Percentiles rank a stretch among this genome's conserved stretches.
Conservation (phyloP, 1,140 invertebrate genomes). For the Danaus melanippus region DNA sequence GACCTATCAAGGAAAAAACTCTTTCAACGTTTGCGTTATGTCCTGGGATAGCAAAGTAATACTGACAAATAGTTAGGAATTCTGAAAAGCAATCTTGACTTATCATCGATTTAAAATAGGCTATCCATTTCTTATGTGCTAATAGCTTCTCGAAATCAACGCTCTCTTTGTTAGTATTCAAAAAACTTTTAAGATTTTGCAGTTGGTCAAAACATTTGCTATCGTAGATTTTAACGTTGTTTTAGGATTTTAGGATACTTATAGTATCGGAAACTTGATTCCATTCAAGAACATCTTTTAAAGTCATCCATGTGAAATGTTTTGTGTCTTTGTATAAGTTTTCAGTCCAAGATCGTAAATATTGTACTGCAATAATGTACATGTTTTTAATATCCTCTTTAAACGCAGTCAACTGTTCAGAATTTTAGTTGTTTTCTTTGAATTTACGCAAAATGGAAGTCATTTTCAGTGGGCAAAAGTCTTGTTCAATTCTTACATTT, state of each 20-base stretch:
- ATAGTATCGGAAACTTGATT: slow-evolving; percentile 11
- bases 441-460: no score
- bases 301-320: no score
- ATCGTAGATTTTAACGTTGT: slow-evolving; percentile 8
- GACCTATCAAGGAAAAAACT: no score
- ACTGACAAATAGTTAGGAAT: slow-evolving; percentile 10
- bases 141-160: slow-evolving; percentile 9
- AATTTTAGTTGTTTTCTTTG: no score
- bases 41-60: slow-evolving; percentile 8
- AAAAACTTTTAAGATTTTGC: slow-evolving; percentile 10
- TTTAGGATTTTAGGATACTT: slow-evolving; percentile 8
- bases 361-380: no score
- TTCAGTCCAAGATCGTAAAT: no score
- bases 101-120: slow-evolving; percentile 10
- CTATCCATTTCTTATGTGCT: slow-evolving; percentile 9
- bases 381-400: no score
- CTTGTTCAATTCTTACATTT: no score
- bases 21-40: no score
- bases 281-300: background rate
- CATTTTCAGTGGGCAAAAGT: no score
- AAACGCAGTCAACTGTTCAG: no score
- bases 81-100: slow-evolving; percentile 11
- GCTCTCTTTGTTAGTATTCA: slow-evolving; percentile 10
- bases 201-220: slow-evolving; percentile 11
- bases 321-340: no score